Base-by-base conservation (phyloP, 2,113 vertebrate species). In the Falco punctatus region DNA sequence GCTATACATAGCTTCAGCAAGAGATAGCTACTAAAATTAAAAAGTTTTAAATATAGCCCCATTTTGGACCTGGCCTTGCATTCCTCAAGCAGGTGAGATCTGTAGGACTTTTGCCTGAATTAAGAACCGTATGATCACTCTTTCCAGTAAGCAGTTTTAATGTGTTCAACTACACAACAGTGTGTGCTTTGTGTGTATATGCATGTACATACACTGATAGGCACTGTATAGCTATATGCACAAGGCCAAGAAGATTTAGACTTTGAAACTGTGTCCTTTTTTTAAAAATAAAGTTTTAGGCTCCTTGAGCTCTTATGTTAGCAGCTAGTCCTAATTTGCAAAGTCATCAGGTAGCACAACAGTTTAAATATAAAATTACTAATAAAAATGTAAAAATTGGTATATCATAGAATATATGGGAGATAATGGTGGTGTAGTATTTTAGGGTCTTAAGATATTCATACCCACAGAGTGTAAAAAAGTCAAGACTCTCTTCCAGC, bases 301-400 rank as follows among this genome's bases (percentile, higher is more conserved):
- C 32, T 88, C 70, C 64, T 96, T 91, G 97, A 95, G 92, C 67
- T 92, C 69, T 66, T 71, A 92, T 93, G 62, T 91, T 95, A 90
- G 89, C 90, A 96, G 92, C 82, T 93, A 92, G 79, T 89, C 80
- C n/a, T 77, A 92, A 84, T 75, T 88, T 91, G 89, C 91, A 94
- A 81, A 92, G 87, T 95, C 71, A 74, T 93, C 92, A 94, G 52
- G 81, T 93, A 97, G 57, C 93, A 94, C 92, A 97, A 89, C 79
- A 40, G 35, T 92, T 95, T 84, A 92, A 94, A 96, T 96, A 97
- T 93, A 97, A 97, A 98, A 98, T 90, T 55, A 94, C 42, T 91
- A 71, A 84, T 94, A 96, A 96, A 97, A 97, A 95, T 83, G 94
- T 97, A 90, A 96, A 97, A 98, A 97, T 64, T 74, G 80, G 75